Percentiles rank a stretch among this genome's conserved stretches.
Evolutionary conservation across 2,797 vertebrate genomes (phyloP).

Genomic region (Sebastolobus altivelis): DNA sequence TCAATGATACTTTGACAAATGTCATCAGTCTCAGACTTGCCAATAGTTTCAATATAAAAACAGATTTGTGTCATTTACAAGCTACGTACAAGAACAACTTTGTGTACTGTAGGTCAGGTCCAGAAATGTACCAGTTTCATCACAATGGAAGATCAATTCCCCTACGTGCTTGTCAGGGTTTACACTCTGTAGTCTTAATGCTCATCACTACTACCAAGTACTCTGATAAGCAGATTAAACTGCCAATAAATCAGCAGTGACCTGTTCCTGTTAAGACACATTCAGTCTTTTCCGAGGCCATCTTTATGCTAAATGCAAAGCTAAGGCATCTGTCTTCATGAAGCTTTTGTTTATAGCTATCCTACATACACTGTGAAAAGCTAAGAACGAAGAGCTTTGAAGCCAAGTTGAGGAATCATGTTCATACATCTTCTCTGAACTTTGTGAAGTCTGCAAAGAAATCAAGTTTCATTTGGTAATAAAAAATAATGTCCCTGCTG

Average conservation of each 20-base stretch:
- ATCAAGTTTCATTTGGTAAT: slow-evolving; percentile 37
- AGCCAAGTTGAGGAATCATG: slow-evolving; percentile 12
- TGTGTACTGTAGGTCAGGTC: neutral
- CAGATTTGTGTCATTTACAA: neutral
- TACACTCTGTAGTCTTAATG: neutral
- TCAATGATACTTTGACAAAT: neutral
- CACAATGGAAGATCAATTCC: neutral
- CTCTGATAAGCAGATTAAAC: slow-evolving; percentile 15
- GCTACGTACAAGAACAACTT: neutral
- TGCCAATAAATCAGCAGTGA: slow-evolving; percentile 34
- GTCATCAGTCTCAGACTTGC: neutral
- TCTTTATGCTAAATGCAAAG: neutral
- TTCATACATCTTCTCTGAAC: slow-evolving; percentile 28
- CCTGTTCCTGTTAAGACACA: slow-evolving; percentile 16
- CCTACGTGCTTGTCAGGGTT: slow-evolving; percentile 7
- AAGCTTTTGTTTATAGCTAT: slow-evolving; percentile 2
- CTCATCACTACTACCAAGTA: neutral
- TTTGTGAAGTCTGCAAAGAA: slow-evolving; percentile 40
- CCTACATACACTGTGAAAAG: neutral
- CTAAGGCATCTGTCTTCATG: neutral
- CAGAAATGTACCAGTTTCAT: neutral
- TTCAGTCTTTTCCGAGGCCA: neutral
- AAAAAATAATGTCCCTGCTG: slow-evolving; percentile 20
- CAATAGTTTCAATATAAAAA: neutral
- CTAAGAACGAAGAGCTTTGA: slow-evolving; percentile 10